phyloP scores from a whole-genome alignment of 2,113 vertebrate species.

The Benthochromis sp. region DNA sequence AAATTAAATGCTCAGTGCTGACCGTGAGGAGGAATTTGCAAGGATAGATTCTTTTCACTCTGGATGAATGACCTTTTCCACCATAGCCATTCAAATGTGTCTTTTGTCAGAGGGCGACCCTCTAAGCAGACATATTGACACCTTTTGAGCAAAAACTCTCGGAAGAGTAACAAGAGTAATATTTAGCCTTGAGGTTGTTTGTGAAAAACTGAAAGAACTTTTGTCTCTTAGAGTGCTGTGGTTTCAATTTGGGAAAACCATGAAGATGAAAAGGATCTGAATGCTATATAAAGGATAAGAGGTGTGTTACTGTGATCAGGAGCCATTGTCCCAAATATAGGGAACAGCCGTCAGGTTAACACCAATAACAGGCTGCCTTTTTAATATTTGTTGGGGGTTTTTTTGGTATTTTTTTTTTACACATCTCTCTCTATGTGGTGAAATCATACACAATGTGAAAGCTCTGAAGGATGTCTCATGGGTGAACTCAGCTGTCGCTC shows the following conservation, averaged over 20 bases:
- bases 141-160: not conserved
- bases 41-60: not conserved
- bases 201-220: not conserved
- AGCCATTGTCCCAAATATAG: rapidly evolving
- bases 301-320: not conserved
- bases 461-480: not conserved
- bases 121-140: not conserved
- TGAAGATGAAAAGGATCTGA: not conserved
- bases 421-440: not conserved
- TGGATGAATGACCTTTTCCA: not conserved
- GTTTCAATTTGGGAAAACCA: not conserved
- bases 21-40: not conserved
- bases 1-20: not conserved
- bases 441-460: not conserved
- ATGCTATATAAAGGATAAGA: not conserved
- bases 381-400: rapidly evolving
- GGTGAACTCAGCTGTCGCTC: not conserved
- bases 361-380: not conserved
- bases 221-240: not conserved
- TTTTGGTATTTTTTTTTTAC: not conserved
- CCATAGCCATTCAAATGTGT: not conserved
- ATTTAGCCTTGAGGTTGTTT: not conserved
- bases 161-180: not conserved
- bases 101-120: not conserved
- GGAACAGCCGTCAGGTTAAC: not conserved